Evolutionary conservation across 1,140 invertebrate species (phyloP), one percentile per base, ranked within the genome.

Genomic region (Eriosoma lanigerum): DNA sequence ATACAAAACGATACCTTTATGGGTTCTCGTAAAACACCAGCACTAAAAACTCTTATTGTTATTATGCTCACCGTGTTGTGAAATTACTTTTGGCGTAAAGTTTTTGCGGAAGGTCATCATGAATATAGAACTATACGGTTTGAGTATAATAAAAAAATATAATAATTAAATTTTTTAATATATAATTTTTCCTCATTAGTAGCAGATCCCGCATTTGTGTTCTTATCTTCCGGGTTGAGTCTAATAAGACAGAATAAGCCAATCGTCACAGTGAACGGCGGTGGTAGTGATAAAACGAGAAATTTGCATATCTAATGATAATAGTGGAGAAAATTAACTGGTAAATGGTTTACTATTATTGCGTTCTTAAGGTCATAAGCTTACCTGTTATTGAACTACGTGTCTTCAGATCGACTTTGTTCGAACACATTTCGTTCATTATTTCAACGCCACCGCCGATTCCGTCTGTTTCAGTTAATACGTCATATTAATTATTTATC

Each of bases 91-190:
- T 68, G 21, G 12, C 44, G 21, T 68, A 68, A 24, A 68, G 21
- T 68, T 44, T 68, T 24, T n/a, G n/a, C 21, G n/a, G 24, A 68
- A 68, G n/a, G 64, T 68, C 21, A 68, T 68, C 38, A 46, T 3
- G 54, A 68, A 68, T 44, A 38, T 38, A 3, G 29, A 32, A 10
- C 62, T 26, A 9, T 3, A 32, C n/a, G 6, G 19, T 1, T 24
- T 1, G 10, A 3, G n/a, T 68, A 24, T 24, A 68, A 68, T 68
- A 68, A 68, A 21, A 46, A 38, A 4, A n/a, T 3, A 15, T 1
- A 48, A 48, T 48, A 48, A 13, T 68, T 68, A 9, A 13, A n/a
- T 46, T 3, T n/a, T 58, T 58, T 58, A 66, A 12, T 46, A 24
- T 68, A 24, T 46, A n/a, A n/a, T 24, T 68, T 24, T 68, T 21